Evolutionary conservation across 2,888 invertebrate genomes (phyloP).

Genomic region (Chrysina gloriosa): DNA sequence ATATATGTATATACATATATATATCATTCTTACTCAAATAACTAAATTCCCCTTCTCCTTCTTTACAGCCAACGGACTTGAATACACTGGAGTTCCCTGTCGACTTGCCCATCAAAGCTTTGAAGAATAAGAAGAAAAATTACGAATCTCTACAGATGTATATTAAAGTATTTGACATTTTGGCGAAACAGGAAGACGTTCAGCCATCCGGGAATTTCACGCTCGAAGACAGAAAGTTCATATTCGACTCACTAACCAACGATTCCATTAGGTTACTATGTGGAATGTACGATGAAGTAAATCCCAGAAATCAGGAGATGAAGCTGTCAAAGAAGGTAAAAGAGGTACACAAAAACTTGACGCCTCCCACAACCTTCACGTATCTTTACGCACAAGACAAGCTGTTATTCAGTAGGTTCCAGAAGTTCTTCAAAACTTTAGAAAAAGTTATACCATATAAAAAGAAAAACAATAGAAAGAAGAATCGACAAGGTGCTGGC

Average conservation of each 20-base stretch:
- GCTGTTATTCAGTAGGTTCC: not conserved
- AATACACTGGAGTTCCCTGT: not conserved
- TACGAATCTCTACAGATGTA: conserved; percentile 27
- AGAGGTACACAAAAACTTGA: conserved; percentile 15
- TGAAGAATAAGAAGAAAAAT: conserved; percentile 24
- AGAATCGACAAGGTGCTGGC: not conserved
- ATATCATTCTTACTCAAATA: no score
- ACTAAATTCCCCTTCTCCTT: not conserved
- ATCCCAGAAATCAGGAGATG: conserved; percentile 58
- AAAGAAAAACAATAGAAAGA: conserved; percentile 26
- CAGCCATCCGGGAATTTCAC: conserved; percentile 55
- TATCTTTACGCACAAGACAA: conserved; percentile 21
- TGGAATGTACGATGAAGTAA: conserved; percentile 71
- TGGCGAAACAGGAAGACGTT: conserved; percentile 54
- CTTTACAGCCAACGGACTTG: conserved; percentile 3
- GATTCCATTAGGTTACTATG: conserved; percentile 68
- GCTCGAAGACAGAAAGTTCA: conserved; percentile 61
- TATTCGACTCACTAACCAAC: conserved; percentile 63
- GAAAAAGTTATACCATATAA: not conserved
- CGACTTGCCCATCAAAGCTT: not conserved
- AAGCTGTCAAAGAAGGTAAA: not conserved
- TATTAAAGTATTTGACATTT: conserved; percentile 21
- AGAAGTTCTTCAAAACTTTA: conserved; percentile 15
- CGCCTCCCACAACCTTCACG: conserved; percentile 12
- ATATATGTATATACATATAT: not conserved